A percentile compares a stretch with the other conserved stretches of the same genome.
phyloP scores from a whole-genome alignment of 2,113 vertebrate genomes.

The rat (Rattus norvegicus) region GRCr8 NC_086023.1:43431501-43432000 shows the following conservation, averaged over 20 bases:
- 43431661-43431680: background rate
- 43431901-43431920: conserved; percentile 11
- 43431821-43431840: background rate
- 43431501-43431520: background rate
- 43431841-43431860: conserved; percentile 24
- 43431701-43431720: background rate
- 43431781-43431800: background rate
- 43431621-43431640: conserved; percentile 22
- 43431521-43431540: background rate
- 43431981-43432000: conserved; percentile 41
- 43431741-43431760: background rate
- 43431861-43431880: background rate
- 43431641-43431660: background rate
- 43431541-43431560: background rate
- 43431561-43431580: background rate
- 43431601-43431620: background rate
- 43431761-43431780: conserved; percentile 43
- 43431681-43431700: background rate
- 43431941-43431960: conserved; percentile 28
- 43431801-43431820: conserved; percentile 37
- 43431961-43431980: conserved; percentile 49
- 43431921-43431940: conserved; percentile 34
- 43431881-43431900: background rate
- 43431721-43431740: background rate
- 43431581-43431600: background rate